phyloP scores from a whole-genome alignment of 2,113 vertebrate genomes.

The Strix uralensis region DNA sequence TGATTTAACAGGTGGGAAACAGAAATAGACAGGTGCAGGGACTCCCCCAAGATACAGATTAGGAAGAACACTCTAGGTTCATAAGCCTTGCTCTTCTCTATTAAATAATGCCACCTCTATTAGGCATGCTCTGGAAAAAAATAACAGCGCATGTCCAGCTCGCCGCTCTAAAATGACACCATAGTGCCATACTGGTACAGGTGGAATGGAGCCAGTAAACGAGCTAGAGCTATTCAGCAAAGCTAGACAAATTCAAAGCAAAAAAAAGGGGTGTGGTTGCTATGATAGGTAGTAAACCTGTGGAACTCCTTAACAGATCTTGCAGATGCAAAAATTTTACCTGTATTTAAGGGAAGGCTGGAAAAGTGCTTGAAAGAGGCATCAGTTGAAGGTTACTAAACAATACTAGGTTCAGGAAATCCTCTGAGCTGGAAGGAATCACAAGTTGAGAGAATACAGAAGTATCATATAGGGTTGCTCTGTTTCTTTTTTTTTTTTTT shows the following conservation, averaged over 20 bases:
- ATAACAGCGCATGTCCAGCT: neutral
- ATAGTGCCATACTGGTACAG: neutral
- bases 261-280: neutral
- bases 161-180: neutral
- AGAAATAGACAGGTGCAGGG: neutral
- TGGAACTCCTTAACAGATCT: neutral
- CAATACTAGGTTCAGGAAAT: neutral
- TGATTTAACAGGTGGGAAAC: neutral
- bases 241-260: neutral
- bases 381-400: neutral
- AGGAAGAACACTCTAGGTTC: neutral
- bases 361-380: neutral
- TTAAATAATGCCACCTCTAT: neutral
- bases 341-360: neutral
- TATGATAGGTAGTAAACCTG: neutral
- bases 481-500: neutral
- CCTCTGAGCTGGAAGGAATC: neutral
- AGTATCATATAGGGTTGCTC: neutral
- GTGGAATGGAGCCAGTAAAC: neutral
- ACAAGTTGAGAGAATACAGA: neutral
- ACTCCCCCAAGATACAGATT: neutral
- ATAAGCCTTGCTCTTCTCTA: neutral
- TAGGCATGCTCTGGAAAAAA: neutral
- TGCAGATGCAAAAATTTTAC: neutral
- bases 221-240: neutral